These are phyloP conservation scores for Chionodraco myersi DNA, from an alignment of 2,113 vertebrate genomes.

Conservation along the genomic window DNA sequence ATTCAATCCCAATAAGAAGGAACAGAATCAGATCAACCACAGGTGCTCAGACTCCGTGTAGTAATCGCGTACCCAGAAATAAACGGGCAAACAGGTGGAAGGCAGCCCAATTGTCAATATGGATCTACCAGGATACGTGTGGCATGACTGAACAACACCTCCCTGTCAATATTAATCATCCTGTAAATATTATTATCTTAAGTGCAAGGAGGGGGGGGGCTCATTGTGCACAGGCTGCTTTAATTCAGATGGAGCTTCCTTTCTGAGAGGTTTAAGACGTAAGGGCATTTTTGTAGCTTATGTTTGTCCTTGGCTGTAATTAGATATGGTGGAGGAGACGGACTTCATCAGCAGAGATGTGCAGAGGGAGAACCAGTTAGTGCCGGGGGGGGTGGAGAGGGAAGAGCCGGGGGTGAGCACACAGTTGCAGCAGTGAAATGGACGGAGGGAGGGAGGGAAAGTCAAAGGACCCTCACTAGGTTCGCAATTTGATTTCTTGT, in stretches of 20 bases:
- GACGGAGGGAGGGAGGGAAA: not conserved
- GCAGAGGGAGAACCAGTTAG: conserved; percentile 48
- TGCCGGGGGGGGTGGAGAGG: not conserved
- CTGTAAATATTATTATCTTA: conserved; percentile 48
- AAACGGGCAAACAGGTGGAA: conserved; percentile 52
- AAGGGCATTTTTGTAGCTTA: conserved; percentile 44
- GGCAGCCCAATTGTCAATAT: conserved; percentile 57
- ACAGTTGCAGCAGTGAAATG: not conserved
- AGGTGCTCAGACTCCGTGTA: conserved; percentile 48
- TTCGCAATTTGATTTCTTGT: conserved; percentile 16
- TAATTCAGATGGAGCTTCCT: conserved; percentile 40
- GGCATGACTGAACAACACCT: conserved; percentile 58
- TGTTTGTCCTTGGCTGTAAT: conserved; percentile 75
- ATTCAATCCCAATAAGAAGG: conserved; percentile 33
- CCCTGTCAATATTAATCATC: conserved; percentile 74
- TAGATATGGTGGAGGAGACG: conserved; percentile 23
- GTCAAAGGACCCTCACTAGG: conserved; percentile 20
- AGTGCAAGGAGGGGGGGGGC: not conserved
- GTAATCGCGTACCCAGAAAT: conserved; percentile 50
- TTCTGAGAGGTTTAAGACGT: conserved; percentile 13
- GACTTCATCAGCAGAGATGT: conserved; percentile 27
- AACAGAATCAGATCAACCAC: conserved; percentile 31
- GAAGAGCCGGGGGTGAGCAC: conserved; percentile 23
- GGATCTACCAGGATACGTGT: conserved; percentile 58
- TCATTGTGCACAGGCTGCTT: not conserved